Evolutionary conservation across 1,140 invertebrate species (phyloP).

Genomic region (Apis dorsata): DNA sequence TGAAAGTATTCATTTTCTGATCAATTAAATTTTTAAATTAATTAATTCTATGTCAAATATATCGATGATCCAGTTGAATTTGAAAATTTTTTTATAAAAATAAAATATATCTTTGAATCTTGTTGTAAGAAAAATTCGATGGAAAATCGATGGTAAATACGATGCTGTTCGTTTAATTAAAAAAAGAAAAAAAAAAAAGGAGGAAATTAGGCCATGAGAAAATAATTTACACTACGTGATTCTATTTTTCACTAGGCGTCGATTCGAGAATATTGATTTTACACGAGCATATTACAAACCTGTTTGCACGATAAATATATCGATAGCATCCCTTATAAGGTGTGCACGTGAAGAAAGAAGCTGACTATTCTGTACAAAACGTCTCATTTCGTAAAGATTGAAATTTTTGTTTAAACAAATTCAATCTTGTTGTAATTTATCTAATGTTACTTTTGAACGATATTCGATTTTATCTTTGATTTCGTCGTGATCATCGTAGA

Average conservation of each 20-base stretch:
- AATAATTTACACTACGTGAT: constrained; percentile 6
- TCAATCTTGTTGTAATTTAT: no score
- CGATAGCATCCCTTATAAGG: constrained; percentile 3
- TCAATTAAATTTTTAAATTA: no score
- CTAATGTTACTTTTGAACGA: no score
- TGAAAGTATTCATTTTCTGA: no score
- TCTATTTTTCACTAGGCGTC: neutral
- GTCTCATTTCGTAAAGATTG: no score
- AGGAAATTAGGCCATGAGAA: neutral
- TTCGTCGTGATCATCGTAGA: no score
- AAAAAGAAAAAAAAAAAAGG: neutral
- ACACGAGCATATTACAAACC: constrained; percentile 3
- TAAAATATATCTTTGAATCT: neutral
- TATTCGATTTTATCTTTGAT: no score
- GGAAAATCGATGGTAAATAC: neutral
- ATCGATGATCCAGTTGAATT: no score
- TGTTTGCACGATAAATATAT: constrained; percentile 19
- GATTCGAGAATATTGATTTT: constrained; percentile 25
- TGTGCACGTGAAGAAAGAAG: neutral
- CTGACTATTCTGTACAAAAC: no score
- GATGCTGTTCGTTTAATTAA: neutral
- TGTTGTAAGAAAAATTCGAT: neutral
- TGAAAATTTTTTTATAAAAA: no score
- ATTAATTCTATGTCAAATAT: no score
- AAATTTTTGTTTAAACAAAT: no score